Percentiles rank a stretch among this genome's conserved stretches.
Conservation (phyloP, 1,140 invertebrate species). For the Hypothenemus hampei region DNA sequence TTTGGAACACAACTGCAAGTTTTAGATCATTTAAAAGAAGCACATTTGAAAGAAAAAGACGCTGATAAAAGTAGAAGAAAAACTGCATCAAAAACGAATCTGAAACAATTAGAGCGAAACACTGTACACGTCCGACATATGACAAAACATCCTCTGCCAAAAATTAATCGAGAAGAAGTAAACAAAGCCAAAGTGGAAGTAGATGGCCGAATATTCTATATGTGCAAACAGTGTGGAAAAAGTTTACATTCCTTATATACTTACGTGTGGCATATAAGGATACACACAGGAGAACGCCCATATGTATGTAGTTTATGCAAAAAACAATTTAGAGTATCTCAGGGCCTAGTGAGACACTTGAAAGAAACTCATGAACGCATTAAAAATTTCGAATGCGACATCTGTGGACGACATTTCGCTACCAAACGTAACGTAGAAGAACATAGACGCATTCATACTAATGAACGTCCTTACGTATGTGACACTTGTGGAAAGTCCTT, state of each 20-base stretch:
- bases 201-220: conserved; percentile 50
- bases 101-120: not conserved
- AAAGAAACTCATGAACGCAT: conserved; percentile 59
- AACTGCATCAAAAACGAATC: not conserved
- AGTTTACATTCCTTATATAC: conserved; percentile 56
- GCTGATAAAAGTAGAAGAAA: not conserved
- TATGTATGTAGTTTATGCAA: conserved; percentile 69
- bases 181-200: conserved; percentile 47
- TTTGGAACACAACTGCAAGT: conserved; percentile 40
- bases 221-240: conserved; percentile 56
- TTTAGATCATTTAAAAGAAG: conserved; percentile 34
- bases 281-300: conserved; percentile 68
- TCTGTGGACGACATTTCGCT: conserved; percentile 52
- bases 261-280: conserved; percentile 56
- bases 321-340: conserved; percentile 63
- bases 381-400: conserved; percentile 54
- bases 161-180: conserved; percentile 44
- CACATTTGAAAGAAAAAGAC: conserved; percentile 34
- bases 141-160: conserved; percentile 17
- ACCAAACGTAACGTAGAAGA: conserved; percentile 50
- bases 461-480: conserved; percentile 53
- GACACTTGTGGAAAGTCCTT: conserved; percentile 55
- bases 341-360: conserved; percentile 57
- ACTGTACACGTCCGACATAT: conserved; percentile 1
- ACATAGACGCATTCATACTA: conserved; percentile 45